Conservation (phyloP, 2,797 vertebrate genomes). For the Phoeniculus purpureus region DNA sequence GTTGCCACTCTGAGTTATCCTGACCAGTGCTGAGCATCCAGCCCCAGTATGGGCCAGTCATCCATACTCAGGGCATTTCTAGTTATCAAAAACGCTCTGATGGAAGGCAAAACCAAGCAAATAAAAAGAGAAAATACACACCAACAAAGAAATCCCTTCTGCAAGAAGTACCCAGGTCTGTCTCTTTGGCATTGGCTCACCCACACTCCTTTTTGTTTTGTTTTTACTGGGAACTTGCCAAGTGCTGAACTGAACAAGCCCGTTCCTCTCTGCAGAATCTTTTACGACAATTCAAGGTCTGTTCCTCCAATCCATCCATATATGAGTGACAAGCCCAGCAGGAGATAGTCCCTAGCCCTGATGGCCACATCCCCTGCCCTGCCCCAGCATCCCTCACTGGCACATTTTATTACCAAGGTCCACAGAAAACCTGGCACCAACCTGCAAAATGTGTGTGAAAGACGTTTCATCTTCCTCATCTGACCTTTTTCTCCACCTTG, state of each 20-base stretch:
- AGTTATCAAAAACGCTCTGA: neutral
- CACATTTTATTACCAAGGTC: neutral
- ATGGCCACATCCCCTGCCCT: neutral
- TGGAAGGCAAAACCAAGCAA: neutral
- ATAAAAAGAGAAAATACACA: neutral
- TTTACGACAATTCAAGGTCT: neutral
- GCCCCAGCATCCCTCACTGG: neutral
- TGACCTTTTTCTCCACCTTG: neutral
- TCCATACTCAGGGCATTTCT: neutral
- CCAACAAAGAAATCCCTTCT: neutral
- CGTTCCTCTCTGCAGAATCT: too few relatives aligned
- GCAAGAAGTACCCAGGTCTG: neutral
- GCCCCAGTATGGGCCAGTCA: neutral
- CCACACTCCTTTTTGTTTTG: too few relatives aligned
- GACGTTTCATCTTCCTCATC: neutral
- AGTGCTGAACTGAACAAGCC: too few relatives aligned
- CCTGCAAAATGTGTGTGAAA: neutral
- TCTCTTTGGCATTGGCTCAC: neutral
- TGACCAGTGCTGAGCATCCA: neutral
- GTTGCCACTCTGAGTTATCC: neutral
- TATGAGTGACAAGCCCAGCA: neutral
- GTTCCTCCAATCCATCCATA: rapidly evolving
- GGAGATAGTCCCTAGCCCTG: neutral
- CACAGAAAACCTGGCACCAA: neutral
- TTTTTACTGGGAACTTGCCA: too few relatives aligned